Base-by-base conservation (phyloP, 2,888 invertebrate genomes). In the Ichneumon xanthorius region DNA sequence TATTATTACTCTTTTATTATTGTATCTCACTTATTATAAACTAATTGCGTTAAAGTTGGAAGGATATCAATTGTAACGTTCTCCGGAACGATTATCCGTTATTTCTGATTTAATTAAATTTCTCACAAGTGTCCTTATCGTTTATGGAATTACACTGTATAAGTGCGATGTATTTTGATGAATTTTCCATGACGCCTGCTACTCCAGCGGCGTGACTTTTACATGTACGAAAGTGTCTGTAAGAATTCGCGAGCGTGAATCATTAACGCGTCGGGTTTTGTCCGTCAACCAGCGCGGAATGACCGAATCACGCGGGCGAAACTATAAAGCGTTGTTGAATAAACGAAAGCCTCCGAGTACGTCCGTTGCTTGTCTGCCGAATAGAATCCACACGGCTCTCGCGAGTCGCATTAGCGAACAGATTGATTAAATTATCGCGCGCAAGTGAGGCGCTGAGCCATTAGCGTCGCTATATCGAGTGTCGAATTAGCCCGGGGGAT, bases 381-480 rank as follows among this genome's bases (percentile, higher is more conserved):
- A 65, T 55, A 58, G 70, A 71, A 68, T 16, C 80, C 72, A 53
- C 73, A 50, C 45, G 9, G 63, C 65, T 72, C 82, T 78, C 82
- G 78, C 75, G 71, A 79, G 82, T 79, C 79, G 76, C 76, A 82
- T 82, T 82, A 82, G 82, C 85, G 71, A 75, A 71, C 85, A 76
- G 85, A 85, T 85, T 85, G 85, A 85, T 85, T 85, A 78, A 85
- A 85, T 85, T 85, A 85, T 78, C 82, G 65, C 79, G 71, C 76
- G 77, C 76, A 82, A 79, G 82, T 82, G 82, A 85, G 85, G 71
- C 82, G 79, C 79, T 70, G 79, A 71, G 53, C 85, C 85, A 85
- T 85, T 85, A 85, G 79, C 82, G 85, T 82, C 71, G 79, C 85
- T 82, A 82, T 79, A 85, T 85, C 85, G 85, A 85, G 82, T 85